These are phyloP conservation scores for Dicrostonyx torquatus DNA, from an alignment of 2,797 vertebrate species.

Conservation along the genomic window DNA sequence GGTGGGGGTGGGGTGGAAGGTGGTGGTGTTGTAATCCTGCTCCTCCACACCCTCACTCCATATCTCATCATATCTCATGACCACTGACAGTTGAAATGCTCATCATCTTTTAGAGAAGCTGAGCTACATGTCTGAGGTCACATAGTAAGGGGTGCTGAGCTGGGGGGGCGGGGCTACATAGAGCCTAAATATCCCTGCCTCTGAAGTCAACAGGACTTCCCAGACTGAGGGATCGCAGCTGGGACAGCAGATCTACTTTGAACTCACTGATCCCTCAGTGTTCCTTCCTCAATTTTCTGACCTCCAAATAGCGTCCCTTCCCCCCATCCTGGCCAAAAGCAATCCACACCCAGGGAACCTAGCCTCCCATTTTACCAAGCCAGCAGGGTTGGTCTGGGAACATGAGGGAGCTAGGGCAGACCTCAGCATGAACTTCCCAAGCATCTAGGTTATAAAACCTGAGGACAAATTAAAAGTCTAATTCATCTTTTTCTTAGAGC, in stretches of 20 bases:
- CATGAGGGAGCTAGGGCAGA: background rate
- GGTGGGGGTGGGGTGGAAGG: background rate
- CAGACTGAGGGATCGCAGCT: background rate
- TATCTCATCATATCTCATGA: background rate
- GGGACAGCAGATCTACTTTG: background rate
- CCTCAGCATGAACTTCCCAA: background rate
- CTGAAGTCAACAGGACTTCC: background rate
- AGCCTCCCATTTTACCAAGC: background rate
- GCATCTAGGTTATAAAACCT: slow-evolving; percentile 27
- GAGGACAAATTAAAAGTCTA: slow-evolving; percentile 47
- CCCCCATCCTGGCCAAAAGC: background rate
- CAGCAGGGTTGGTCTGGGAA: background rate
- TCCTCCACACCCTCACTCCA: background rate
- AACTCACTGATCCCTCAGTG: background rate
- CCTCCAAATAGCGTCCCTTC: background rate
- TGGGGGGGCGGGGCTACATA: background rate
- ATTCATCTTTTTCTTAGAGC: slow-evolving; percentile 17
- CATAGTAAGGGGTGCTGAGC: background rate
- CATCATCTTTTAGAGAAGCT: background rate
- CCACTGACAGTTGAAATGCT: background rate
- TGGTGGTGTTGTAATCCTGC: background rate
- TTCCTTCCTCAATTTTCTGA: background rate
- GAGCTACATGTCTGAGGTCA: background rate
- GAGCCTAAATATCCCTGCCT: background rate
- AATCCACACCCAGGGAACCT: background rate